These are phyloP conservation scores for Propithecus coquereli DNA, from an alignment of 2,113 vertebrate species.

Conservation along the genomic window DNA sequence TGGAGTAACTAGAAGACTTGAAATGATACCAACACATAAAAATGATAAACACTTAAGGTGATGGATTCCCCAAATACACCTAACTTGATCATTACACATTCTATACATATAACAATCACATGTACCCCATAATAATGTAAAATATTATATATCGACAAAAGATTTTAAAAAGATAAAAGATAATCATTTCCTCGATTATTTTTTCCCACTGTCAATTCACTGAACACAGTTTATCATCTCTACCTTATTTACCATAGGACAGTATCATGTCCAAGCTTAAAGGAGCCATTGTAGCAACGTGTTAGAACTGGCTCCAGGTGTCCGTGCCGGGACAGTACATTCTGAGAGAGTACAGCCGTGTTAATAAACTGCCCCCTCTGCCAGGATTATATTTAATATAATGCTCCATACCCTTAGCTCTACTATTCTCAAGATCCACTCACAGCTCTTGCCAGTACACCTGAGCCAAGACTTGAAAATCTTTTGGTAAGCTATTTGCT, in stretches of 20 bases:
- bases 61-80: too few species aligned
- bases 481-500: background rate
- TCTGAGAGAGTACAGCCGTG: background rate
- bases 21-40: too few species aligned
- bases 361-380: background rate
- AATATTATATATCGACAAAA: too few species aligned
- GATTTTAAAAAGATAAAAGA: background rate
- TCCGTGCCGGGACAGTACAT: background rate
- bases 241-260: background rate
- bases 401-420: background rate
- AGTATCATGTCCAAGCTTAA: background rate
- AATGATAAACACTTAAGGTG: too few species aligned
- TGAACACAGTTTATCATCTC: background rate
- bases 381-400: background rate
- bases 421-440: background rate
- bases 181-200: background rate
- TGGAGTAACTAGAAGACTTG: too few species aligned
- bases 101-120: too few species aligned
- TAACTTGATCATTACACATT: too few species aligned
- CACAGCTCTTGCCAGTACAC: background rate
- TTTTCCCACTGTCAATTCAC: background rate
- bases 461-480: background rate
- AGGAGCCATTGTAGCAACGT: background rate
- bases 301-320: background rate
- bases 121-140: too few species aligned